Conservation (phyloP, 64 coral and sea anemone genomes). For the Montipora foliosa region DNA sequence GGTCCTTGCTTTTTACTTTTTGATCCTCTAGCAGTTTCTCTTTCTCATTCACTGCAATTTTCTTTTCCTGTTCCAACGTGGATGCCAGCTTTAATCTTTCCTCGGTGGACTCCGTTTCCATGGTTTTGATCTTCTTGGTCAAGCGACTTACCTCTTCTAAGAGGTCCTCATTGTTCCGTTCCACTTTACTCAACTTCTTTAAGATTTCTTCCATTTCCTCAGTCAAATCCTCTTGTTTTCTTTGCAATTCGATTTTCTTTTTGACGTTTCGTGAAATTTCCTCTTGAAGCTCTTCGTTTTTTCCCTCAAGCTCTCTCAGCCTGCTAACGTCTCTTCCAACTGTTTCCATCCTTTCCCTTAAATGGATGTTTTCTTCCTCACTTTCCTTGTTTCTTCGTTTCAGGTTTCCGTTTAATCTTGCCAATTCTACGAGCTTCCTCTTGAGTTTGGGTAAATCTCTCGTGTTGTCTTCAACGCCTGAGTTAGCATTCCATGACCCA, state of each 20-base stretch:
- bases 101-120: constrained; percentile 52
- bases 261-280: constrained; percentile 49
- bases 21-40: constrained; percentile 54
- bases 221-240: constrained; percentile 49
- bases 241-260: constrained; percentile 60
- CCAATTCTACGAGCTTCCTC: background rate
- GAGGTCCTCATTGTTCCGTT: constrained; percentile 47
- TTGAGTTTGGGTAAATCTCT: background rate
- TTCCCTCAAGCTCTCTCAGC: constrained; percentile 63
- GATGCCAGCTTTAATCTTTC: constrained; percentile 46
- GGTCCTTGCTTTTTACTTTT: constrained; percentile 36
- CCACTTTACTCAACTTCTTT: constrained; percentile 46
- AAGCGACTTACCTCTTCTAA: constrained; percentile 42
- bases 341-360: constrained; percentile 55
- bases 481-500: background rate
- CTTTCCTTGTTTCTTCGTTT: constrained; percentile 55
- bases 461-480: background rate
- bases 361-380: constrained; percentile 53
- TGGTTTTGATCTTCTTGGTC: constrained; percentile 62
- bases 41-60: constrained; percentile 27
- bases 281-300: constrained; percentile 70
- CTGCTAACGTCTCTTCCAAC: constrained; percentile 55
- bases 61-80: constrained; percentile 44
- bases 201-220: constrained; percentile 66
- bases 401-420: constrained; percentile 30